A percentile compares a stretch with the other conserved stretches of the same genome.
phyloP scores from a whole-genome alignment of 2,797 vertebrate genomes.

The Notamacropus eugenii region DNA sequence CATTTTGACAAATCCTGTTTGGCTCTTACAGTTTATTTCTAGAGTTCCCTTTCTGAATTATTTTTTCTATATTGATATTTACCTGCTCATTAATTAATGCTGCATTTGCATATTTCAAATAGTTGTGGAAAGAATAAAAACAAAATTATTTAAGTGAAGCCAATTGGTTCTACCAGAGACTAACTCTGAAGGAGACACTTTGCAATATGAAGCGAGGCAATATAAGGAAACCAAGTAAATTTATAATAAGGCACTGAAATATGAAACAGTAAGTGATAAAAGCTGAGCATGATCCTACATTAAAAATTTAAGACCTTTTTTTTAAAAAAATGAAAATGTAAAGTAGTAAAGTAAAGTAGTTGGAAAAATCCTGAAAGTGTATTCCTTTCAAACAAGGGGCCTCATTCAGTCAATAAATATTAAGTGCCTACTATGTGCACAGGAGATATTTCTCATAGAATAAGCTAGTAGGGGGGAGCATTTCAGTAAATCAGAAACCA shows the following conservation, averaged over 20 bases:
- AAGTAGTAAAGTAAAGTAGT: neutral
- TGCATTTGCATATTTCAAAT: conserved; percentile 19
- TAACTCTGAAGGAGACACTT: neutral
- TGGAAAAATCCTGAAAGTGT: neutral
- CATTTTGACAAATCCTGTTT: neutral
- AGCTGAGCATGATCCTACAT: neutral
- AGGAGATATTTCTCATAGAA: neutral
- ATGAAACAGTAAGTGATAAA: neutral
- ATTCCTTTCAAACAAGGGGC: neutral
- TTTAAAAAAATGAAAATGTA: neutral
- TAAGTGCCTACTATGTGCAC: neutral
- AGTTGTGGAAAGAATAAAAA: neutral
- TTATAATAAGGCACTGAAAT: neutral
- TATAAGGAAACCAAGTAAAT: neutral
- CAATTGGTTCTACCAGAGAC: neutral
- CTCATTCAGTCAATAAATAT: neutral
- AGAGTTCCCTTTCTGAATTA: neutral
- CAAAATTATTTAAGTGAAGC: neutral
- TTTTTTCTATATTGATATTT: neutral
- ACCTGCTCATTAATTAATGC: neutral
- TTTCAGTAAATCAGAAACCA: neutral
- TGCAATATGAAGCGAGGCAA: neutral
- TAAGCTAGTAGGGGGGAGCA: neutral
- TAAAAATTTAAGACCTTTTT: neutral
- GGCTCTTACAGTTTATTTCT: neutral